Conservation (phyloP, 1,140 invertebrate genomes). For the Cherax destructor region DNA sequence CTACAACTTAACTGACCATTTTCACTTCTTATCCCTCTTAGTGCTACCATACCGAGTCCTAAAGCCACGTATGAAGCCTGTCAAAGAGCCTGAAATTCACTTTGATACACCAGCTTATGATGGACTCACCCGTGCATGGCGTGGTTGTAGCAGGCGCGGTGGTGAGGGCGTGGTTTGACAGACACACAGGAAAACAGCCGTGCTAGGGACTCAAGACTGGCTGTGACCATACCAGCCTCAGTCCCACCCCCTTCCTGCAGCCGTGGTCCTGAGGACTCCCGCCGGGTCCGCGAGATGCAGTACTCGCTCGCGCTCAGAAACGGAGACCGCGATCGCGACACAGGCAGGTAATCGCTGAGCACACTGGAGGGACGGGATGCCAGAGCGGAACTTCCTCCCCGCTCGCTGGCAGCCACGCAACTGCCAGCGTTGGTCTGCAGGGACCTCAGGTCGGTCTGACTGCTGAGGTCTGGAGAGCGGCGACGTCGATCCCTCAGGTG, state of each 20-base stretch:
- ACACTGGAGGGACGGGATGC: slow-evolving; percentile 4
- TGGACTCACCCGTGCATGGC: slow-evolving; percentile 66
- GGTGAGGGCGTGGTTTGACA: slow-evolving; percentile 44
- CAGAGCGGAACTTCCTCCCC: background rate
- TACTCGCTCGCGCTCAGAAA: slow-evolving; percentile 14
- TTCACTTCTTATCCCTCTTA: background rate
- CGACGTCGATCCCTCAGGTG: slow-evolving; percentile 36
- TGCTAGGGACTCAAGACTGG: slow-evolving; percentile 60
- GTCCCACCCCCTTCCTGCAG: slow-evolving; percentile 46
- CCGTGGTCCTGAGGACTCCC: background rate
- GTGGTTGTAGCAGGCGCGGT: slow-evolving; percentile 42
- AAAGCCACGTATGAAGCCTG: too few species aligned
- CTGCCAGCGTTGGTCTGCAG: slow-evolving; percentile 5
- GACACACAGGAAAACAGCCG: slow-evolving; percentile 58
- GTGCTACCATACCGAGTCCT: too few species aligned
- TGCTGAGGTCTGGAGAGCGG: background rate
- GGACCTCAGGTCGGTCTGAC: background rate
- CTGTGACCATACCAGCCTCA: slow-evolving; percentile 62
- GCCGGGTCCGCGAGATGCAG: slow-evolving; percentile 7
- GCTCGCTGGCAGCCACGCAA: slow-evolving; percentile 18
- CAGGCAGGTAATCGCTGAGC: slow-evolving; percentile 48
- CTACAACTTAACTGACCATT: too few species aligned
- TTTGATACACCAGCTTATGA: too few species aligned
- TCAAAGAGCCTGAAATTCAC: too few species aligned
- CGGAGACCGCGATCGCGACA: slow-evolving; percentile 44